Percentiles rank a stretch among this genome's conserved stretches.
Conservation (phyloP, 1,140 invertebrate species). For the Tetramorium parvispinum region DNA sequence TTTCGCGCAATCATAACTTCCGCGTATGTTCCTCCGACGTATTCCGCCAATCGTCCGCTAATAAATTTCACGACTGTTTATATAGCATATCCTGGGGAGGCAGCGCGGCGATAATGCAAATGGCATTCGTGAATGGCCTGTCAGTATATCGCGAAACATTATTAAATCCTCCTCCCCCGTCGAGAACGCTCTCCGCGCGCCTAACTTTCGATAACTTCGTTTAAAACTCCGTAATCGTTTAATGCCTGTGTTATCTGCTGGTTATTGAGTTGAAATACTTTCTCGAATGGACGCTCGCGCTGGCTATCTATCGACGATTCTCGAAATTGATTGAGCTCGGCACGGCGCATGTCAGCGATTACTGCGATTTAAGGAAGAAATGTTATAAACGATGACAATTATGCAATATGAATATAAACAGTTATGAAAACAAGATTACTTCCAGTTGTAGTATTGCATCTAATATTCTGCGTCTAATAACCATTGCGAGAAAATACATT, state of each 20-base stretch:
- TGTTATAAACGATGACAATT: not conserved
- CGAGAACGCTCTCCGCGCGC: not conserved
- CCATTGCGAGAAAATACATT: not conserved
- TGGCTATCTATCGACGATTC: constrained; percentile 26
- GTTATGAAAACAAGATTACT: not conserved
- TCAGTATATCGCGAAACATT: constrained; percentile 48
- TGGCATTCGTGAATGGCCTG: constrained; percentile 53
- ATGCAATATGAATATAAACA: not conserved
- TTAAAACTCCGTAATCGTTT: constrained; percentile 60
- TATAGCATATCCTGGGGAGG: not conserved
- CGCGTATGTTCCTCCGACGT: not conserved
- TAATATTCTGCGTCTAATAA: constrained; percentile 4
- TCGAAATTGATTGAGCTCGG: constrained; percentile 9
- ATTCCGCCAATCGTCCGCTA: constrained; percentile 26
- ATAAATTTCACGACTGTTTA: constrained; percentile 48
- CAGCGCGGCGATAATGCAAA: constrained; percentile 60
- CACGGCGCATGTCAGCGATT: not conserved
- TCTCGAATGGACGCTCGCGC: constrained; percentile 28
- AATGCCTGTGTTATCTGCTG: constrained; percentile 54
- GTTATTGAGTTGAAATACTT: constrained; percentile 60
- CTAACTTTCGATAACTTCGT: constrained; percentile 59
- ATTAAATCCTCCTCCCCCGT: constrained; percentile 35
- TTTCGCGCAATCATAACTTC: constrained; percentile 8
- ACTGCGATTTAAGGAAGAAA: not conserved
- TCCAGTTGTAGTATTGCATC: not conserved